These are phyloP conservation scores for Rallus crepitans DNA, from an alignment of 2,797 vertebrate genomes.

Conservation along the genomic window DNA sequence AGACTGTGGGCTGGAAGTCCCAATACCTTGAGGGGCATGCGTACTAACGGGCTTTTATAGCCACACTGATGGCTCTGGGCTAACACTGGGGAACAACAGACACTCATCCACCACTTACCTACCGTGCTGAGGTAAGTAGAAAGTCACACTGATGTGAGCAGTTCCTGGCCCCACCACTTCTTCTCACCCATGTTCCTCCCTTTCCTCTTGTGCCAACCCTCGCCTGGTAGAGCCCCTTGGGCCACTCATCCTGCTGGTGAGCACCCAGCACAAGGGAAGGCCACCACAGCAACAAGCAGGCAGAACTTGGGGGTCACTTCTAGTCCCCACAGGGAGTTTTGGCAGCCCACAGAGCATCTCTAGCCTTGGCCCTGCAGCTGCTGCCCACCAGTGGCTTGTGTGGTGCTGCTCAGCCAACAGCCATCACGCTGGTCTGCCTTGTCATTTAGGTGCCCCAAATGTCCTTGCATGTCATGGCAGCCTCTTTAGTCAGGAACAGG, in stretches of 20 bases:
- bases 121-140: not conserved
- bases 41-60: not conserved
- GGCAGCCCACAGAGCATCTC: not conserved
- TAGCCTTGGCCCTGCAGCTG: not conserved
- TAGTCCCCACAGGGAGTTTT: not conserved
- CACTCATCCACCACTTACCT: not conserved
- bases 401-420: not conserved
- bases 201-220: not conserved
- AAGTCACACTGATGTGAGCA: not conserved
- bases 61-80: fast-evolving
- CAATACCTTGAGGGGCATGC: not conserved
- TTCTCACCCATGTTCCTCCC: not conserved
- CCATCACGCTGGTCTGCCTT: fast-evolving
- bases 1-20: not conserved
- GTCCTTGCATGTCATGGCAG: not conserved
- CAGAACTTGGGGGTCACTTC: not conserved
- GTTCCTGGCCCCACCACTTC: not conserved
- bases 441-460: not conserved
- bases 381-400: fast-evolving
- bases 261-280: not conserved
- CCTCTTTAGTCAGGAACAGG: not conserved
- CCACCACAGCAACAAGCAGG: not conserved
- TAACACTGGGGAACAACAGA: not conserved
- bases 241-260: not conserved
- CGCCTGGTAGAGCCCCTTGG: fast-evolving